Evolutionary conservation across 2,888 invertebrate species (phyloP).

Genomic region (Icerya purchasi): DNA sequence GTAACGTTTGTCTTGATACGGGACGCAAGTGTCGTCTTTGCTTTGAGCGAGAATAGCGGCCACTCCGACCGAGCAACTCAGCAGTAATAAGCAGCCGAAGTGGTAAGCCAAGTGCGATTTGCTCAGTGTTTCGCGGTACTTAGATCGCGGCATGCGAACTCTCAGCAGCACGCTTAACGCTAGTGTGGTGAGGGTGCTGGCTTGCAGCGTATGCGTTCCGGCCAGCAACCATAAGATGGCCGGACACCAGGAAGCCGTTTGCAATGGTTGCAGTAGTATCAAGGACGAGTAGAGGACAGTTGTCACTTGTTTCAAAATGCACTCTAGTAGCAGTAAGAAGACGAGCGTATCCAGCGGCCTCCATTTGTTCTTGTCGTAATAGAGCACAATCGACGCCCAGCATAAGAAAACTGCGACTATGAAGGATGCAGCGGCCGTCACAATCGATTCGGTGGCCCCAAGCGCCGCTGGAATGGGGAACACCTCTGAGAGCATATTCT

Average conservation of each 20-base stretch:
- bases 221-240: conserved; percentile 30
- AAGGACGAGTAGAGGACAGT: conserved; percentile 26
- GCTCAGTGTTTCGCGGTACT: neutral
- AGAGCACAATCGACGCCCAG: conserved; percentile 31
- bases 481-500: neutral
- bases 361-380: conserved; percentile 30
- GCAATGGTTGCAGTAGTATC: conserved; percentile 24
- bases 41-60: conserved; percentile 29
- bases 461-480: neutral
- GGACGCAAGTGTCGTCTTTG: conserved; percentile 24
- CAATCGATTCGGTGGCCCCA: neutral
- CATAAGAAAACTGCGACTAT: conserved; percentile 18
- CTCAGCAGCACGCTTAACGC: conserved; percentile 29
- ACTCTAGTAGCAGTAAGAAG: conserved; percentile 27
- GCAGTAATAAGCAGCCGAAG: conserved; percentile 29
- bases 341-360: conserved; percentile 31
- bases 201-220: conserved; percentile 31
- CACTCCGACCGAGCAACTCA: conserved; percentile 32
- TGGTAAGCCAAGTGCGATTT: conserved; percentile 26
- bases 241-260: conserved; percentile 26
- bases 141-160: conserved; percentile 21
- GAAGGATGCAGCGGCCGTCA: neutral
- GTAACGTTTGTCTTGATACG: conserved; percentile 30
- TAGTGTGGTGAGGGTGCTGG: conserved; percentile 29
- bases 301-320: conserved; percentile 26